Evolutionary conservation across 2,888 invertebrate species (phyloP), one percentile per base, ranked within the genome.

Genomic region (Lasioglossum zephyrum): DNA sequence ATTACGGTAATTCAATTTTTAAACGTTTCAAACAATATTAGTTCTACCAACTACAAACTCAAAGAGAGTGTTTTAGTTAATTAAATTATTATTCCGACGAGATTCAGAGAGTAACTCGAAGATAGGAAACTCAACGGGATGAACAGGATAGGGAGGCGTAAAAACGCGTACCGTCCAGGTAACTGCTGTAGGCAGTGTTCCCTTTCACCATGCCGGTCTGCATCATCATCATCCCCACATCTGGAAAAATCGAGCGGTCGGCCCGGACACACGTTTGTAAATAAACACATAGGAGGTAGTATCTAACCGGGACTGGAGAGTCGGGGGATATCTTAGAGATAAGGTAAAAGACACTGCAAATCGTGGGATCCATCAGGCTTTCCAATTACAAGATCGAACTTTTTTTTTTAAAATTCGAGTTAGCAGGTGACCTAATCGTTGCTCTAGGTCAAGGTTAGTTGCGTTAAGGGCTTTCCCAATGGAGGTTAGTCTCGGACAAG

Each of bases 151-250:
- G 87, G 92, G 85, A 91, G 92, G 92, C 89, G 92, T 91, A 93
- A 94, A 95, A 92, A 95, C 95, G 96, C 98, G 97, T 98, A 98
- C 98, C 98, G 97, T 98, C 97, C 96, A 97, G 96, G 95, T 96
- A 97, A 96, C 96, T 96, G 96, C 96, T 96, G 96, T 96, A 96
- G 95, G 96, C 96, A 95, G 96, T 96, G 97, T 97, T 98, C 96
- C 98, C 97, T 97, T 98, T 98, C 97, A 98, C 98, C 98, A 98
- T 98, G 96, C 98, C 98, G 96, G 98, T 97, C 97, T 98, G 98
- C 98, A 98, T 98, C 98, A 98, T 98, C 97, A 98, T 98, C 98
- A 98, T 98, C 96, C 98, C 98, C 96, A 98, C 98, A 98, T 98
- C 98, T 98, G 98, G 95, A 97, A 97, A 97, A 97, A 97, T 94